Percentiles rank a stretch among this genome's conserved stretches.
These are phyloP conservation scores for Nibea coibor DNA, from an alignment of 2,113 vertebrate genomes.

Conservation along the genomic window DNA sequence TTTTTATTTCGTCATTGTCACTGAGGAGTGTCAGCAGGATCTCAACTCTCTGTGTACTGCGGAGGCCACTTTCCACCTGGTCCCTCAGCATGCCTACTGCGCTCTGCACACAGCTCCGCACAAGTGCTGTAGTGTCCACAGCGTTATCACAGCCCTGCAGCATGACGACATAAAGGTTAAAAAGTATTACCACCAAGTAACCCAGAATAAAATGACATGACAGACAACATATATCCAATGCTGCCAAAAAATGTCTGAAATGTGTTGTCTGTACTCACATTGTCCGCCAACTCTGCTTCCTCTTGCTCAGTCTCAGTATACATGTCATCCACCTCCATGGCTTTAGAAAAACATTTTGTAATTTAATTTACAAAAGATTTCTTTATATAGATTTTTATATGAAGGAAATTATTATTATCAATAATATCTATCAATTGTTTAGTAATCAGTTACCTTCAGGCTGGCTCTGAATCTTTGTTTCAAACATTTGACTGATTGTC, in stretches of 20 bases:
- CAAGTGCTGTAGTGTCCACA: conserved; percentile 89
- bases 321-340: conserved; percentile 78
- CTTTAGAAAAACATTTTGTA: conserved; percentile 53
- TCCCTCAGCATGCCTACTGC: conserved; percentile 92
- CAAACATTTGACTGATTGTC: conserved; percentile 93
- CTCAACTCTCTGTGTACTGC: conserved; percentile 87
- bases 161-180: conserved; percentile 2
- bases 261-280: conserved; percentile 61
- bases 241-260: neutral
- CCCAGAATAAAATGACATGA: neutral
- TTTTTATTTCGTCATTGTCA: conserved; percentile 76
- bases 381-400: neutral
- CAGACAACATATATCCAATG: neutral
- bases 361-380: neutral
- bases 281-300: conserved; percentile 52
- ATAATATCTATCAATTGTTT: neutral
- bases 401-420: neutral
- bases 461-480: conserved; percentile 44
- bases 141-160: conserved; percentile 65
- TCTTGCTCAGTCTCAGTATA: conserved; percentile 58
- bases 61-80: conserved; percentile 74
- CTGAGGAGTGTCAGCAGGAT: conserved; percentile 89
- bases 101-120: conserved; percentile 92
- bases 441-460: conserved; percentile 70
- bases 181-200: conserved; percentile 2